phyloP scores from a whole-genome alignment of 2,113 vertebrate species.

The Rhea americana region DNA sequence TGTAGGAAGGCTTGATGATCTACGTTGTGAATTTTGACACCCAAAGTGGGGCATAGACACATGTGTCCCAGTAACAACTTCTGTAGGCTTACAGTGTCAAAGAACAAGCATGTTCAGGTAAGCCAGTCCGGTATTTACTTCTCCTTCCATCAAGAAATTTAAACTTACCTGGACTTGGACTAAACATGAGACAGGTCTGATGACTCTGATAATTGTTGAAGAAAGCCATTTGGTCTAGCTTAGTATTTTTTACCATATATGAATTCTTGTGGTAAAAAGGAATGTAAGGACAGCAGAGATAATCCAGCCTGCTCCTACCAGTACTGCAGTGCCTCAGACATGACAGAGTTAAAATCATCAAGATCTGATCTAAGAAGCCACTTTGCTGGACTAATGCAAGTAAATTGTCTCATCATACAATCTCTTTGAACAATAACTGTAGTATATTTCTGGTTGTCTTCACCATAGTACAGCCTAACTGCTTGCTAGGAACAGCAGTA shows the following conservation, averaged over 20 bases:
- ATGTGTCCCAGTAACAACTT: not conserved
- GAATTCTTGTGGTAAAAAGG: not conserved
- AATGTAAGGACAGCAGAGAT: not conserved
- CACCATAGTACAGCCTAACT: not conserved
- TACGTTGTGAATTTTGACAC: fast-evolving
- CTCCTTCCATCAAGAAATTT: not conserved
- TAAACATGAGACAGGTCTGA: not conserved
- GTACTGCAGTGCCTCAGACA: not conserved
- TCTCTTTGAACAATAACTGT: not conserved
- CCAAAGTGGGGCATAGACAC: not conserved
- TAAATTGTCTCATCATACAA: not conserved
- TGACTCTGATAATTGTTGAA: not conserved
- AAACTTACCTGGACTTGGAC: not conserved
- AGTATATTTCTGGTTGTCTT: not conserved
- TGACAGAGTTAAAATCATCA: not conserved
- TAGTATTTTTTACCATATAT: not conserved
- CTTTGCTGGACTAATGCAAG: not conserved
- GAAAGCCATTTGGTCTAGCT: not conserved
- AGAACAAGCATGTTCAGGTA: not conserved
- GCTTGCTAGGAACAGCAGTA: not conserved
- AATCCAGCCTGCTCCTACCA: not conserved
- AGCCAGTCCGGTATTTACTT: not conserved
- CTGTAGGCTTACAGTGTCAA: not conserved
- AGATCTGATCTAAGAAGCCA: not conserved
- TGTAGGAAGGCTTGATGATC: not conserved